Evolutionary conservation across 2,888 invertebrate species (phyloP), one percentile per base, ranked within the genome.

Genomic region (Taenaris catops): DNA sequence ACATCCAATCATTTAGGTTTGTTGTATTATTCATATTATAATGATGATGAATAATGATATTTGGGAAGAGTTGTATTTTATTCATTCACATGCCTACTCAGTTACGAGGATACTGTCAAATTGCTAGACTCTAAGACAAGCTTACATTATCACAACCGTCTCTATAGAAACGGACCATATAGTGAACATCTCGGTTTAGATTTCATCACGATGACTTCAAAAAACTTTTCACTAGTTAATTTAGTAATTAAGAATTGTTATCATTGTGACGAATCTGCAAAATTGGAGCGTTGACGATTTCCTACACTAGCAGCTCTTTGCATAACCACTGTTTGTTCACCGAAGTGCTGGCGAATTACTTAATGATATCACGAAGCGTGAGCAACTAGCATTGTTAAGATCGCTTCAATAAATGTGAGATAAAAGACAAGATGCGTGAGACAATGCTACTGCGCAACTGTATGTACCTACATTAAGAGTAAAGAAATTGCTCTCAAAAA

Each of bases 301-400:
- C 21, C 34, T 41, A 32, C 21, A 24, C 25, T 34, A 8, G 3
- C 21, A 9, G 21, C 5, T 16, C 20, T 38, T 44, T 44, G 37
- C 44, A 34, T 34, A 44, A 44, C 27, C 26, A 8, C 25, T 40
- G 37, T 40, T 34, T 40, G 34, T 37, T 34, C 39, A 43, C 24
- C 25, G 26, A 34, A 44, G 24, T 33, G 27, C 31, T 41, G 28
- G 16, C 21, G 27, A 32, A 37, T 38, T 44, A 41, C 41, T 41
- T 44, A 34, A 44, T 34, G 36, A 26, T 28, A 41, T 31, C 25
- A 28, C 19, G 12, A 28, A 28, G 14, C 36, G 31, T 44, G 28
- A 32, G 11, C 23, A n/a, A 26, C 33, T 11, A 21, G 27, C 37
- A 37, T 44, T 44, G 44, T 41, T 38, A 25, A n/a, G 25, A 25